These are phyloP conservation scores for Pocillopora verrucosa DNA, from an alignment of 64 coral and sea anemone genomes.

Conservation along the genomic window DNA sequence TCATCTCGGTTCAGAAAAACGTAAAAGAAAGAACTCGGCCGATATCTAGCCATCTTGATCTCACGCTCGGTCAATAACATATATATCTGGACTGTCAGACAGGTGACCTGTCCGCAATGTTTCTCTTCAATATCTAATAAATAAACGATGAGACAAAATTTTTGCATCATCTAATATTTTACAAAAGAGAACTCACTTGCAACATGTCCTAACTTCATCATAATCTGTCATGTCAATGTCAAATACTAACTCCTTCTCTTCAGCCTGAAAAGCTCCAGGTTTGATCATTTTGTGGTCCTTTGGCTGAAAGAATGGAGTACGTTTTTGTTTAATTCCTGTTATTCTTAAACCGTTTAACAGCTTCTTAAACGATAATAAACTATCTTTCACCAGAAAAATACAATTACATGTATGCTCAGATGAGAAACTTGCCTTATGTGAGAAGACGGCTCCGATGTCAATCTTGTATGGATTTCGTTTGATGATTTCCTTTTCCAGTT, in stretches of 20 bases:
- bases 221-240: constrained; percentile 99
- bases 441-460: constrained; percentile 96
- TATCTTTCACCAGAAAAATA: not conserved
- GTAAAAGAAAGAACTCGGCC: too few relatives aligned
- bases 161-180: too few relatives aligned
- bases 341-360: not conserved
- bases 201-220: constrained; percentile 96
- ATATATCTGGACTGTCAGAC: too few relatives aligned
- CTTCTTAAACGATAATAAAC: not conserved
- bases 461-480: constrained; percentile 98
- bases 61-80: too few relatives aligned
- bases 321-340: too few relatives aligned
- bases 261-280: constrained; percentile 86
- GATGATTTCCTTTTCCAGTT: constrained; percentile 96
- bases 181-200: constrained; percentile 75
- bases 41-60: too few relatives aligned
- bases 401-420: not conserved
- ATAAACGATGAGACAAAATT: not conserved
- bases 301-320: constrained; percentile 46
- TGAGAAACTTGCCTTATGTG: constrained; percentile 58
- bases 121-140: not conserved
- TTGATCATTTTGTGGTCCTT: constrained; percentile 99
- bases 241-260: constrained; percentile 97
- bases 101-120: not conserved
- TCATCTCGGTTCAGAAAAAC: too few relatives aligned